phyloP scores from a whole-genome alignment of 2,888 invertebrate species.

The Chouioia cunea region DNA sequence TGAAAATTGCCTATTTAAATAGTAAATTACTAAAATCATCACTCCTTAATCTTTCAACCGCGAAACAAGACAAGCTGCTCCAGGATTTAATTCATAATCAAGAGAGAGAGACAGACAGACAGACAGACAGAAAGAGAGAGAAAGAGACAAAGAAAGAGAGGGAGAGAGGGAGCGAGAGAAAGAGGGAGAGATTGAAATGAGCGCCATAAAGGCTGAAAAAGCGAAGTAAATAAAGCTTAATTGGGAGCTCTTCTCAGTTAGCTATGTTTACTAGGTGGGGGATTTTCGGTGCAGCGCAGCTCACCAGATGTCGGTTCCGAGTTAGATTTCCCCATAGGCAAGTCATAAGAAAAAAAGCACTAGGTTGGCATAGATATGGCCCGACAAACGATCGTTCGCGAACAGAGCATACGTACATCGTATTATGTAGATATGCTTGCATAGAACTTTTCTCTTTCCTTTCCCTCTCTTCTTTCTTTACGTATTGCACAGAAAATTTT shows the following conservation, averaged over 20 bases:
- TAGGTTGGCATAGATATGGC: conserved; percentile 45
- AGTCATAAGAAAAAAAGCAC: conserved; percentile 57
- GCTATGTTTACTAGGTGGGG: conserved; percentile 10
- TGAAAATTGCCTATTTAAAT: too few relatives aligned
- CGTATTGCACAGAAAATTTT: neutral
- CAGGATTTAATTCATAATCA: neutral
- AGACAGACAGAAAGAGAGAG: too few relatives aligned
- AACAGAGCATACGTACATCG: conserved; percentile 41
- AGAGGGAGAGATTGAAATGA: conserved; percentile 7
- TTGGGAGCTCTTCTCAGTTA: conserved; percentile 48
- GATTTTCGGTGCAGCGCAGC: neutral
- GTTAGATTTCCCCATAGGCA: conserved; percentile 65
- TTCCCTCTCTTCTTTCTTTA: conserved; percentile 6
- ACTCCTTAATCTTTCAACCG: too few relatives aligned
- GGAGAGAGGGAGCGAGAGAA: too few relatives aligned
- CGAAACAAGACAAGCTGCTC: too few relatives aligned
- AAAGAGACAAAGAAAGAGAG: too few relatives aligned
- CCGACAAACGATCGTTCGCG: conserved; percentile 42
- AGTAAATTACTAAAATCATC: too few relatives aligned
- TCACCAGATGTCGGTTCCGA: conserved; percentile 45
- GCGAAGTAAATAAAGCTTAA: conserved; percentile 49
- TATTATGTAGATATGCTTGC: conserved; percentile 42
- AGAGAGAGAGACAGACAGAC: too few relatives aligned
- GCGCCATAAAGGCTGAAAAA: conserved; percentile 46
- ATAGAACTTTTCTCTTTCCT: conserved; percentile 1